phyloP scores from a whole-genome alignment of 2,888 invertebrate genomes.

The Hirtodrosophila alboralis region DNA sequence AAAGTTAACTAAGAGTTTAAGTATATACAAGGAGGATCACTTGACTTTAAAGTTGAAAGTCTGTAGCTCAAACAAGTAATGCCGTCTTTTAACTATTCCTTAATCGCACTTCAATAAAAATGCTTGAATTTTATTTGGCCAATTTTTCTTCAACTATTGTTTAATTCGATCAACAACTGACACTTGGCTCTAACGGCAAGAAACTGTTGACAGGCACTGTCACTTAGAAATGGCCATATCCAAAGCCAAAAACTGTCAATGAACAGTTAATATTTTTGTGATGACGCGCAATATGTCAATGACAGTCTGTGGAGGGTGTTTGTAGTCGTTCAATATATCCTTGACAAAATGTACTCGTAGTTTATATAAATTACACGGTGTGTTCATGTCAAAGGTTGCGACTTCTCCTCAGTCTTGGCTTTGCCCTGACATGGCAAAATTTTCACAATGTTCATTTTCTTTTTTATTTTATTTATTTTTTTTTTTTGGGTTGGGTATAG shows the following conservation, averaged over 20 bases:
- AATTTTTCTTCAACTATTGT: slow-evolving; percentile 57
- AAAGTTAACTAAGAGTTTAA: slow-evolving; percentile 1
- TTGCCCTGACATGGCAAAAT: slow-evolving; percentile 54
- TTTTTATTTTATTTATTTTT: too few relatives aligned
- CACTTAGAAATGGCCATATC: too few relatives aligned
- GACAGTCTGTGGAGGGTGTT: slow-evolving; percentile 49
- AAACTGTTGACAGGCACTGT: slow-evolving; percentile 48
- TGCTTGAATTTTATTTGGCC: slow-evolving; percentile 56
- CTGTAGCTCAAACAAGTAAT: too few relatives aligned
- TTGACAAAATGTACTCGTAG: slow-evolving; percentile 47
- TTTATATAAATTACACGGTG: slow-evolving; percentile 66
- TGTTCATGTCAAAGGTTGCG: slow-evolving; percentile 55
- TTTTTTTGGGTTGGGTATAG: too few relatives aligned
- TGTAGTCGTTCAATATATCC: slow-evolving; percentile 7
- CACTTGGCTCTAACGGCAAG: slow-evolving; percentile 25
- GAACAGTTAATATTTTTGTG: slow-evolving; percentile 79
- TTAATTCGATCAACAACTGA: slow-evolving; percentile 13
- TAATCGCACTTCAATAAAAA: slow-evolving; percentile 10
- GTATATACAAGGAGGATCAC: slow-evolving; percentile 1
- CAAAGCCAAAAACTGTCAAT: too few relatives aligned
- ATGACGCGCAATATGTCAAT: slow-evolving; percentile 81
- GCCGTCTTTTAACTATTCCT: slow-evolving; percentile 3
- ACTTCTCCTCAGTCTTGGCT: slow-evolving; percentile 17
- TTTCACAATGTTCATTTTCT: background rate
- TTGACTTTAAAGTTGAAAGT: background rate